Conservation (phyloP, 2,797 vertebrate species). For the Halcyon leucocephala region DNA sequence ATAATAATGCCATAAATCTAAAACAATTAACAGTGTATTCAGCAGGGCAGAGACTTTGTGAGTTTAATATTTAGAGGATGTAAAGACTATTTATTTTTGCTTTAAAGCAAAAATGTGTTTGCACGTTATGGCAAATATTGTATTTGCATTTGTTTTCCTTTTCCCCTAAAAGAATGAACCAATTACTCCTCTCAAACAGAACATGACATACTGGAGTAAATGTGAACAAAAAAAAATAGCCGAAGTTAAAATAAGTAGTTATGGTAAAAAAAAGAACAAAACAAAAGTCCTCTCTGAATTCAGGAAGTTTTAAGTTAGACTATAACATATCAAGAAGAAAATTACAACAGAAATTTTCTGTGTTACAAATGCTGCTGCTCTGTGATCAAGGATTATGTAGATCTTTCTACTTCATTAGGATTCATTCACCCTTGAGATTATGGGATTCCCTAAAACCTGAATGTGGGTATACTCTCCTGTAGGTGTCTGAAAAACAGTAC, state of each 20-base stretch:
- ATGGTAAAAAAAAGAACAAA: not conserved
- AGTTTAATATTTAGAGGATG: constrained; percentile 5
- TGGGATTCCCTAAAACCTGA: not conserved
- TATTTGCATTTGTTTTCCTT: constrained; percentile 5
- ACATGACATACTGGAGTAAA: not conserved
- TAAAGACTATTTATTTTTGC: constrained; percentile 13
- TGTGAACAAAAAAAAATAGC: not conserved
- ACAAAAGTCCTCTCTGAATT: not conserved
- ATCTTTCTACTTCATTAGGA: constrained; percentile 8
- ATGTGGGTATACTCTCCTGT: not conserved
- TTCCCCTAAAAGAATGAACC: constrained; percentile 11
- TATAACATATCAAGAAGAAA: not conserved
- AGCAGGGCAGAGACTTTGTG: not conserved
- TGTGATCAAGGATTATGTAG: not conserved
- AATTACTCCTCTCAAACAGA: constrained; percentile 35
- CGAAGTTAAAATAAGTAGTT: not conserved
- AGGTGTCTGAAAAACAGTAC: not conserved
- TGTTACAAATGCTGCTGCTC: not conserved
- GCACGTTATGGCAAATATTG: not conserved
- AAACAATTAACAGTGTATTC: constrained; percentile 37
- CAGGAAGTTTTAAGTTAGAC: not conserved
- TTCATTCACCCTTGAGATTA: not conserved
- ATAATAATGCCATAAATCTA: not conserved
- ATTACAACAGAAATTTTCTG: not conserved
- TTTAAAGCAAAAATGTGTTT: not conserved